phyloP scores from a whole-genome alignment of 2,888 invertebrate genomes.

The Pandemis heparana region DNA sequence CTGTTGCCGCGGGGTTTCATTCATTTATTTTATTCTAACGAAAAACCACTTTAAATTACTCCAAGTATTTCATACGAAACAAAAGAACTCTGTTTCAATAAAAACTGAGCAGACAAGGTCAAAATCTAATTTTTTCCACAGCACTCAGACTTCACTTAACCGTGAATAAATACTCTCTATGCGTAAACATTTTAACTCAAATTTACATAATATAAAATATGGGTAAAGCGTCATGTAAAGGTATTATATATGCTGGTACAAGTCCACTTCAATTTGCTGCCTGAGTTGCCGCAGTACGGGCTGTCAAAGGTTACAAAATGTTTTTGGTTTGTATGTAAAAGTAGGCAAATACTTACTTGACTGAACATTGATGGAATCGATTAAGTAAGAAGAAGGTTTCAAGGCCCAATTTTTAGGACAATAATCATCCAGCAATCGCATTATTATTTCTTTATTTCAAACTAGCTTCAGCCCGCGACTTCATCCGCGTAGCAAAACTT shows the following conservation, averaged over 20 bases:
- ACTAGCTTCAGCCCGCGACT: too few species aligned
- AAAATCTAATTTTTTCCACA: neutral
- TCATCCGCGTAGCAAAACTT: too few species aligned
- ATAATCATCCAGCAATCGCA: neutral
- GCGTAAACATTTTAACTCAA: constrained; percentile 1
- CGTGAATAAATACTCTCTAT: neutral
- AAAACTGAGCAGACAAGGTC: neutral
- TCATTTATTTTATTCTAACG: too few species aligned
- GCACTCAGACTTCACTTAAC: neutral
- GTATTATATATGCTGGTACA: neutral
- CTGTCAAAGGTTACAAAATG: constrained; percentile 42
- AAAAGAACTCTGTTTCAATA: too few species aligned
- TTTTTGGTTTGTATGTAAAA: neutral
- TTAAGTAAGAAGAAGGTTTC: neutral
- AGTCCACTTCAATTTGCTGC: constrained; percentile 49
- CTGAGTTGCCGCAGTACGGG: constrained; percentile 38
- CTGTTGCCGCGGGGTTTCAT: too few species aligned
- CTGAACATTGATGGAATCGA: neutral
- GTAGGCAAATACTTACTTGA: constrained; percentile 3
- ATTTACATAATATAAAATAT: neutral
- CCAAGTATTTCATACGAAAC: neutral
- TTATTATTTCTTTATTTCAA: too few species aligned
- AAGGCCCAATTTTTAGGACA: neutral
- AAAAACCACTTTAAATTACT: neutral
- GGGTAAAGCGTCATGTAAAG: neutral